Evolutionary conservation across 2,113 vertebrate genomes (phyloP), one percentile per base, ranked within the genome.

Genomic region (Tilapia sparmanii): DNA sequence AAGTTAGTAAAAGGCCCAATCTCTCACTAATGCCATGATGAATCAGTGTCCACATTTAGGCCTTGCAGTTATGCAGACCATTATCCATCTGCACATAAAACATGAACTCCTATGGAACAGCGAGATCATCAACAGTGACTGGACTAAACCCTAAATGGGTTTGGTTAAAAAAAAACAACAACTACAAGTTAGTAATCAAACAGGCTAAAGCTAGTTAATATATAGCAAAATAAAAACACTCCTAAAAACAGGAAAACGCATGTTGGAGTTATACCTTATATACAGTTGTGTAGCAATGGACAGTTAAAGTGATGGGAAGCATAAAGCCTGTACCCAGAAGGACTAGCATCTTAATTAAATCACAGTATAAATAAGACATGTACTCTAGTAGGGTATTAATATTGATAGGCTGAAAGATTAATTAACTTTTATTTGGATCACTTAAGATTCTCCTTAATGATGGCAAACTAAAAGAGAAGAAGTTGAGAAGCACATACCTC

Each of bases 401-500:
- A 1, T 29, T 47, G 71, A 4, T 31, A 50, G 16, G 42, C 15
- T 76, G 16, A 50, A 76, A 19, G 24, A 47, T 10, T 6, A 26
- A 24, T 22, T 0, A 50, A 50, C 42, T 31, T 76, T 19, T 19
- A 76, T 31, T 50, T 50, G 38, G 13, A 8, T 4, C 11, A n/a
- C 22, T 38, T 38, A n/a, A 26, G 31, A 54, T 73, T 83, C 81
- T 71, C 31, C 31, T 18, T 53, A 40, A 38, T 73, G 33, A 54
- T 18, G 31, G 10, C 38, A 33, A 16, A 2, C 40, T 15, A 29
- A 47, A 61, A 50, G 53, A 50, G 53, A n/a, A 1, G 29, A 11
- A 29, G 12, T 16, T 66, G 10, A 12, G 26, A 31, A 40, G 9
- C 10, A 71, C 83, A 71, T 93, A 99, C 98, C 99, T 98, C 99